phyloP scores from a whole-genome alignment of 2,797 vertebrate genomes.

The Pangasius djambal region DNA sequence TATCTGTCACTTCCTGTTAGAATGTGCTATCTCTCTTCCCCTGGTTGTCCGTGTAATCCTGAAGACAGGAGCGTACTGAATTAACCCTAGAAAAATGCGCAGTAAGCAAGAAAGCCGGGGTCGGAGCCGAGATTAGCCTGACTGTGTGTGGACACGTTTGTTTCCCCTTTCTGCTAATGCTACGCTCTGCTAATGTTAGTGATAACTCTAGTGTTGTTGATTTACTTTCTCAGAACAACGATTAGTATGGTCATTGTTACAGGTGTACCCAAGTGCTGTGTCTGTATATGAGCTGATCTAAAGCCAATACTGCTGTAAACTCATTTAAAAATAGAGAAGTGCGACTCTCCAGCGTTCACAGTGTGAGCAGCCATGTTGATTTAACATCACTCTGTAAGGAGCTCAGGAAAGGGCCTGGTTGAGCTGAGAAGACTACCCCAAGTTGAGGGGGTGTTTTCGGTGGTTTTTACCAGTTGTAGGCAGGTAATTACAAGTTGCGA shows the following conservation, averaged over 20 bases:
- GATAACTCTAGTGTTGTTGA: not conserved
- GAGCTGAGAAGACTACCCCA: not conserved
- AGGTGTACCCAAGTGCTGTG: not conserved
- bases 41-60: not conserved
- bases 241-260: not conserved
- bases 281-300: too few species aligned
- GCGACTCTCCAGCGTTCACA: not conserved
- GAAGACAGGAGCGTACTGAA: not conserved
- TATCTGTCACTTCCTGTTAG: not conserved
- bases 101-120: too few species aligned
- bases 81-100: not conserved
- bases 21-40: not conserved
- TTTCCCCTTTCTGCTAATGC: not conserved
- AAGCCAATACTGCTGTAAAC: not conserved
- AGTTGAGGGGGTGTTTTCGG: not conserved
- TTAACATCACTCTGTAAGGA: not conserved
- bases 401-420: not conserved
- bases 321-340: not conserved
- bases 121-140: not conserved
- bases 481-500: not conserved
- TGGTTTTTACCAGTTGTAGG: not conserved
- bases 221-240: not conserved
- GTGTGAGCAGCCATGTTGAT: not conserved
- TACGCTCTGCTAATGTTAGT: not conserved
- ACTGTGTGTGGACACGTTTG: too few species aligned